A percentile compares a stretch with the other conserved stretches of the same genome.
phyloP scores from a whole-genome alignment of 2,888 invertebrate species.

The Gortyna flavago region DNA sequence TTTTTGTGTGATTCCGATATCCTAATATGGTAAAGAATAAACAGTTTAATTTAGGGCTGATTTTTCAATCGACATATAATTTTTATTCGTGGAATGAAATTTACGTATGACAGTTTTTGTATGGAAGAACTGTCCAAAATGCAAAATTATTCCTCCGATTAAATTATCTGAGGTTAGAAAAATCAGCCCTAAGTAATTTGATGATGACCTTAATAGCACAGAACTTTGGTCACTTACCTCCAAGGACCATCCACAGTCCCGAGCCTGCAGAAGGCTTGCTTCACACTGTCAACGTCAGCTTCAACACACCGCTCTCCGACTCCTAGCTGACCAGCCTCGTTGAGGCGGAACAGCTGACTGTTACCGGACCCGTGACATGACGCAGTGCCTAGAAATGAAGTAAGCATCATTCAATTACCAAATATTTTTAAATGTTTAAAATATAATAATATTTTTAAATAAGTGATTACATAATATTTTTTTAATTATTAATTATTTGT shows the following conservation, averaged over 20 bases:
- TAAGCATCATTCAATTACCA: too few species aligned
- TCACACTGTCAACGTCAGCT: conserved; percentile 95
- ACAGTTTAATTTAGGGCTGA: background rate
- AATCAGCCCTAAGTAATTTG: background rate
- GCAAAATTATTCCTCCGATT: too few species aligned
- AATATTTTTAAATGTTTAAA: too few species aligned
- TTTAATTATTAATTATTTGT: too few species aligned
- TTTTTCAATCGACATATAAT: too few species aligned
- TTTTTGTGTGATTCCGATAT: background rate
- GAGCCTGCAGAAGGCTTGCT: conserved; percentile 96
- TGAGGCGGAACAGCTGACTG: conserved; percentile 97
- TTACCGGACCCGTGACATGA: conserved; percentile 98
- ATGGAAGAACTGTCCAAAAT: too few species aligned
- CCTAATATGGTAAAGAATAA: background rate
- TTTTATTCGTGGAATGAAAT: too few species aligned
- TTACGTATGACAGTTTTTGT: too few species aligned
- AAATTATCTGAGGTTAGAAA: too few species aligned
- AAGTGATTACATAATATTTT: too few species aligned
- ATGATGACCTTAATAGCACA: too few species aligned
- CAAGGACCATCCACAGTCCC: conserved; percentile 99
- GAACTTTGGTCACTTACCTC: conserved; percentile 85
- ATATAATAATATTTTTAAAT: too few species aligned
- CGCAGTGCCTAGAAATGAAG: conserved; percentile 89
- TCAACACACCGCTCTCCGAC: conserved; percentile 99
- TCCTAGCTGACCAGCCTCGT: conserved; percentile 97